Evolutionary conservation across 64 coral and sea anemone genomes (phyloP).

Genomic region (Acropora yongei): DNA sequence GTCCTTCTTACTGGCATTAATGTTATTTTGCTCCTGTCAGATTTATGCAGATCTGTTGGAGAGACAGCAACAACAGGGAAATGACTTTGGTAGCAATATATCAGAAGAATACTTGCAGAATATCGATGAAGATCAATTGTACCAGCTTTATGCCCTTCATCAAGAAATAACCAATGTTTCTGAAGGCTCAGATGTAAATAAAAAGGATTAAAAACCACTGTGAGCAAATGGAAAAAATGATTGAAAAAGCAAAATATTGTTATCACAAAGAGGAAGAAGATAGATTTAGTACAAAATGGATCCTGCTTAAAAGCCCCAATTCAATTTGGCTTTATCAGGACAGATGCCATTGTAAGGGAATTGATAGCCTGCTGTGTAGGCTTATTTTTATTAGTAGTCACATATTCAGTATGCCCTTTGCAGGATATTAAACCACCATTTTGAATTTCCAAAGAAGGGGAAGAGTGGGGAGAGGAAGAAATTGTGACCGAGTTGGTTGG

Average conservation of each 20-base stretch:
- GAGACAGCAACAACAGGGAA: conserved; percentile 22
- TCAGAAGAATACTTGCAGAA: conserved; percentile 22
- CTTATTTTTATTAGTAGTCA: too few relatives aligned
- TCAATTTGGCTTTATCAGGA: too few relatives aligned
- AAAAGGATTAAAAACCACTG: neutral
- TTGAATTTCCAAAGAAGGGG: too few relatives aligned
- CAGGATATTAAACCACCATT: too few relatives aligned
- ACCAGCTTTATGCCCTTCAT: conserved; percentile 52
- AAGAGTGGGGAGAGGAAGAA: too few relatives aligned
- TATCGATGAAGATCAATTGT: conserved; percentile 46
- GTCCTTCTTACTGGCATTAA: too few relatives aligned
- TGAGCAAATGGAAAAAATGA: neutral
- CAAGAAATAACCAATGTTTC: conserved; percentile 49
- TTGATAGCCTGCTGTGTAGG: too few relatives aligned
- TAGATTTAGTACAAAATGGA: too few relatives aligned
- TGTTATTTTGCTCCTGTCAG: neutral
- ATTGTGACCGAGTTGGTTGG: too few relatives aligned
- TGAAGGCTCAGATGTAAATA: neutral
- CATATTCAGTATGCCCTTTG: too few relatives aligned
- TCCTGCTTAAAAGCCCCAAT: too few relatives aligned
- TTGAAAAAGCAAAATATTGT: neutral
- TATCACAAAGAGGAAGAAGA: neutral
- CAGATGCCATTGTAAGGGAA: too few relatives aligned
- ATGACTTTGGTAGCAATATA: conserved; percentile 48
- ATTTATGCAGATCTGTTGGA: conserved; percentile 72